Conservation (phyloP, 2,797 vertebrate species). For the Sphaeramia orbicularis region DNA sequence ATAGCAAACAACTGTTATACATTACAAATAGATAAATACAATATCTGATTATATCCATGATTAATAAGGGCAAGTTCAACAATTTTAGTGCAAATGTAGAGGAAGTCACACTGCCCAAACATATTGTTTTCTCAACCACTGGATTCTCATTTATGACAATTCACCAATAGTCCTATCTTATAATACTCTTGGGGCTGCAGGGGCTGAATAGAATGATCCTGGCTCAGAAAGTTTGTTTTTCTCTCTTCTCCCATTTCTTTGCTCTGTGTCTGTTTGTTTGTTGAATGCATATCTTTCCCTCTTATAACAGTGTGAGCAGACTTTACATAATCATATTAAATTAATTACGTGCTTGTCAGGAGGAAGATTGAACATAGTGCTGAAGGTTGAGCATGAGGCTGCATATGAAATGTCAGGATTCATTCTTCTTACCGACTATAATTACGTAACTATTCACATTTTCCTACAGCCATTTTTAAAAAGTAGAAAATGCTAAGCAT, state of each 20-base stretch:
- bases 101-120: no score
- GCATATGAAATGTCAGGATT: constrained; percentile 31
- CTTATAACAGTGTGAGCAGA: constrained; percentile 23
- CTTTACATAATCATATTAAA: constrained; percentile 59
- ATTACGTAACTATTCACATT: constrained; percentile 60
- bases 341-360: constrained; percentile 41
- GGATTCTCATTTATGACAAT: no score
- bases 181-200: constrained; percentile 15
- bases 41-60: no score
- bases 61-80: no score
- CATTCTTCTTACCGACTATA: constrained; percentile 50
- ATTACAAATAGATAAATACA: no score
- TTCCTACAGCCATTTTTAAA: constrained; percentile 21
- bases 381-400: constrained; percentile 47
- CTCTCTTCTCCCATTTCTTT: constrained; percentile 1
- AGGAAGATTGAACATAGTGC: constrained; percentile 34
- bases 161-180: neutral
- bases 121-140: no score
- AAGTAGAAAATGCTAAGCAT: constrained; percentile 18
- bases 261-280: neutral
- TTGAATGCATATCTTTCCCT: constrained; percentile 19
- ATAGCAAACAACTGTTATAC: no score
- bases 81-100: no score
- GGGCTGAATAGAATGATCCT: constrained; percentile 24
- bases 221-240: neutral